Base-by-base conservation (phyloP, 2,113 vertebrate species). In the Hypomesus transpacificus region DNA sequence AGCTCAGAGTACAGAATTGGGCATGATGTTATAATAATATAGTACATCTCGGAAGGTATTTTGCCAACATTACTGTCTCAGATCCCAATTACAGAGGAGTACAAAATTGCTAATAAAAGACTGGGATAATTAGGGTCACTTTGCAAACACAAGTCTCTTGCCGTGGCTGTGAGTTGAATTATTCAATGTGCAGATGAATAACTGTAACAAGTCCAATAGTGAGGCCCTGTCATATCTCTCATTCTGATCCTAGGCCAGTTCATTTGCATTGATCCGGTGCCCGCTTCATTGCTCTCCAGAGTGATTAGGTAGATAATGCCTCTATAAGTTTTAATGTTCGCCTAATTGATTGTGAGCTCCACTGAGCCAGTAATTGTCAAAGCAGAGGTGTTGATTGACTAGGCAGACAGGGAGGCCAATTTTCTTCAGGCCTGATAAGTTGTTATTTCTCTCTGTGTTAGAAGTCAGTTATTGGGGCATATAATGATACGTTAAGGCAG, bases 111-210 rank as follows among this genome's bases (percentile, higher is more conserved):
- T 86, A 89, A 91, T 91, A 91, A 81, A 91, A 84, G 85, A 90
- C 89, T 87, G 87, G 86, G 88, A 86, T 93, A 92, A 94, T 94
- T 90, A 92, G 90, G 91, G 85, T 86, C 89, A 93, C 80, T 86
- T 89, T 91, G 88, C 88, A 88, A 89, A 90, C 87, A 90, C 79
- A 84, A 88, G 74, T 66, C 85, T 16, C 78, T 74, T 89, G 89
- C 88, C 90, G 1, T 90, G 90, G 90, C 90, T 92, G 91, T 89
- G 83, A 89, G 88, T 89, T 93, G 89, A 95, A 94, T 94, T 93
- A 94, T 93, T 93, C 90, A 91, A 81, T 75, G 56, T 89, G 74
- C 69, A 88, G 89, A 92, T 93, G 90, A 92, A 91, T 91, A 91
- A 82, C 91, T 89, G 87, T 82, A 87, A 87, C 68, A 83, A 88